A percentile compares a stretch with the other conserved stretches of the same genome.
Evolutionary conservation across 2,888 invertebrate genomes (phyloP).

Genomic region (Heliothis peltigera): DNA sequence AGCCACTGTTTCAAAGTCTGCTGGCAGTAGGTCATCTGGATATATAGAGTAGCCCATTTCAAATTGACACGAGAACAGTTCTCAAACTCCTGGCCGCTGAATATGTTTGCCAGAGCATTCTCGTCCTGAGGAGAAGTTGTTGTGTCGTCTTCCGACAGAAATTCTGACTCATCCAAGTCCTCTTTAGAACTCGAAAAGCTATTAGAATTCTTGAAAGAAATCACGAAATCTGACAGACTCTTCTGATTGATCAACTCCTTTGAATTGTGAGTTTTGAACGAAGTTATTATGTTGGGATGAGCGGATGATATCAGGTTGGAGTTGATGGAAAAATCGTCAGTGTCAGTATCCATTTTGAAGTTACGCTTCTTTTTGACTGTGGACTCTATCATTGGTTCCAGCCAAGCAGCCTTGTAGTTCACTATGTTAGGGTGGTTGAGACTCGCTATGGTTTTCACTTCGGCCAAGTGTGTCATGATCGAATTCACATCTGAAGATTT

Average conservation of each 20-base stretch:
- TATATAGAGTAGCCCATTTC: constrained; percentile 93
- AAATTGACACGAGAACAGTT: constrained; percentile 86
- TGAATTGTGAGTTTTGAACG: constrained; percentile 86
- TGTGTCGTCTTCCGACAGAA: constrained; percentile 72
- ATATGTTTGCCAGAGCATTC: constrained; percentile 80
- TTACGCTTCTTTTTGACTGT: constrained; percentile 79
- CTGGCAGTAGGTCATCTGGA: constrained; percentile 95
- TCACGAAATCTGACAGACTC: constrained; percentile 82
- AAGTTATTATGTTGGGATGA: constrained; percentile 82
- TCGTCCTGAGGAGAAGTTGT: constrained; percentile 65
- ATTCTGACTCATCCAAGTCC: constrained; percentile 71
- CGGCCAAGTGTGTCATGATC: constrained; percentile 92
- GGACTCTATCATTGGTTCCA: constrained; percentile 91
- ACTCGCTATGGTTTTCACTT: constrained; percentile 95
- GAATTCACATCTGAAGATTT: constrained; percentile 91
- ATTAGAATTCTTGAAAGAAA: constrained; percentile 82
- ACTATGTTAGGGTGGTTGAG: constrained; percentile 95
- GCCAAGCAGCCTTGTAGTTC: constrained; percentile 95
- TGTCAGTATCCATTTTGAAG: constrained; percentile 80
- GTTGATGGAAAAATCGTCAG: constrained; percentile 75
- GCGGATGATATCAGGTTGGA: constrained; percentile 76
- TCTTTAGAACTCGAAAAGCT: constrained; percentile 75
- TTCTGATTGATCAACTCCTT: constrained; percentile 79
- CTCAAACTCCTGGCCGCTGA: constrained; percentile 75
- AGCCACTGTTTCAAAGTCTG: constrained; percentile 94